Base-by-base conservation (phyloP, 2,113 vertebrate genomes). In the Panthera uncia region DNA sequence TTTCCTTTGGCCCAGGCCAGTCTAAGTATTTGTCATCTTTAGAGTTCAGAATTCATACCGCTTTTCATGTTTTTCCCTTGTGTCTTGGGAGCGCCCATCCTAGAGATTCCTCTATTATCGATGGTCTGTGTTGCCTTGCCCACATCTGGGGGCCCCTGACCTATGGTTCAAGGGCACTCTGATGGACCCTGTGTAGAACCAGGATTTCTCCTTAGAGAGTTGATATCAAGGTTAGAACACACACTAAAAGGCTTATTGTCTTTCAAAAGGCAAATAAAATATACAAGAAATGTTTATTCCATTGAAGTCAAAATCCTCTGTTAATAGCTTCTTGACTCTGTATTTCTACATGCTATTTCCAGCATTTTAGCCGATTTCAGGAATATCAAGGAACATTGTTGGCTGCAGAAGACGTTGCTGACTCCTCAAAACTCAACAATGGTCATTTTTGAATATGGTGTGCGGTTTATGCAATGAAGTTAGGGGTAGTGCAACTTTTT, bases 401-500 rank as follows among this genome's bases (percentile, higher is more conserved):
- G 45, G 65, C 15, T 71, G 80, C n/a, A 80, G 65, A 92, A 95
- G 81, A 94, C 38, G 21, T 11, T 95, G 25, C 21, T 82, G 38
- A 94, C 65, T 87, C 11, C 16, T 71, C 57, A 93, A 45, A 73
- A 38, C 21, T 33, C 52, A 65, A 18, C 27, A 61, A 78, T 12
- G 79, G 23, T 29, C 23, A 90, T 71, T 87, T 95, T 71, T 50
- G 2, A 89, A 88, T 23, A 33, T 1, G 15, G 21, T 13, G 7
- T 69, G 91, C 57, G 7, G 10, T 85, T 94, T 66, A 27, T 12
- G 1, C 16, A 41, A 52, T 78, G 21, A 57, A 84, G 11, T 71
- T n/a, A 71, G 33, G 19, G 12, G 71, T 76, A 71, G 36, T 96
- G 68, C 50, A 66, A 38, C 27, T 81, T 50, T 96, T 86, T 95